Conservation (phyloP, 2,797 vertebrate genomes). For the Remorina albescens region DNA sequence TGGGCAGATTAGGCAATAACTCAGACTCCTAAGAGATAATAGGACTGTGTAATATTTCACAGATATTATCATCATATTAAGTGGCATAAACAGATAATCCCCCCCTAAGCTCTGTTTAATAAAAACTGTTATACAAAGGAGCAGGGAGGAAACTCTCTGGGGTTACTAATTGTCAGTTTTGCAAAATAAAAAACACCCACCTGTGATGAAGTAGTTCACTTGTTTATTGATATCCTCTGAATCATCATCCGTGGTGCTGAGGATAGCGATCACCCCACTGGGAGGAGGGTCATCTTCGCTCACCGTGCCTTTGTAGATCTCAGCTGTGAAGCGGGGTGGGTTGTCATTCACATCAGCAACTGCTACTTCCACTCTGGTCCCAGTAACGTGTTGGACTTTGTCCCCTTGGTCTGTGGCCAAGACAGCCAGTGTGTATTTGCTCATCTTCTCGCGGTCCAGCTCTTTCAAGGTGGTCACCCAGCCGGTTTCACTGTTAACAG, state of each 20-base stretch:
- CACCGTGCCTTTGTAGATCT: slow-evolving; percentile 98
- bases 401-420: slow-evolving; percentile 93
- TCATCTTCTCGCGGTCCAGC: slow-evolving; percentile 90
- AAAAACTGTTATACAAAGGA: slow-evolving; percentile 57
- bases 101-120: slow-evolving; percentile 52
- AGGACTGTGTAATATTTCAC: slow-evolving; percentile 62
- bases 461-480: slow-evolving; percentile 95
- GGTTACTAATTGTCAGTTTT: slow-evolving; percentile 40
- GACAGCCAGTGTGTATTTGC: slow-evolving; percentile 86
- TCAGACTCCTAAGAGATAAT: slow-evolving; percentile 65
- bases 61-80: slow-evolving; percentile 72
- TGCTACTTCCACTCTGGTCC: slow-evolving; percentile 88
- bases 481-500: slow-evolving; percentile 92
- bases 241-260: slow-evolving; percentile 95
- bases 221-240: slow-evolving; percentile 93
- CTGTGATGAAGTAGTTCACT: slow-evolving; percentile 96
- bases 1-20: slow-evolving; percentile 59
- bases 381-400: slow-evolving; percentile 87
- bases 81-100: slow-evolving; percentile 59
- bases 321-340: slow-evolving; percentile 94
- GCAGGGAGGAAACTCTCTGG: slow-evolving; percentile 38
- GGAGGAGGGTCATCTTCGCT: slow-evolving; percentile 96
- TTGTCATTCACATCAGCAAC: slow-evolving; percentile 97
- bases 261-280: slow-evolving; percentile 94
- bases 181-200: slow-evolving; percentile 76